A percentile compares a stretch with the other conserved stretches of the same genome.
Evolutionary conservation across 2,888 invertebrate genomes (phyloP).

Genomic region (Drosophila prolongata): DNA sequence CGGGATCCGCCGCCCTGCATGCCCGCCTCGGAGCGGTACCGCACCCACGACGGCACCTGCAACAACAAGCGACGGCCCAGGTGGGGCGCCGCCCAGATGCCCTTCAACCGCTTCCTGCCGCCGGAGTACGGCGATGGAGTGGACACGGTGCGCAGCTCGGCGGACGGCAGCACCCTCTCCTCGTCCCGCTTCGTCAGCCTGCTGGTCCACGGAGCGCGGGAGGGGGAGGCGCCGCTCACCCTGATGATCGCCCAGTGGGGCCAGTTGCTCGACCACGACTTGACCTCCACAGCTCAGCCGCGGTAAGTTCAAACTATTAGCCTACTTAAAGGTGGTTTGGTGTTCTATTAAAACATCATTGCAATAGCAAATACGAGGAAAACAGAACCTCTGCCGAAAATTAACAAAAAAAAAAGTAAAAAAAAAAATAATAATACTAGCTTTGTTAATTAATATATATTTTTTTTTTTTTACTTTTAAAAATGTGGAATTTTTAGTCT

Average conservation of each 20-base stretch:
- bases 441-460: too few relatives aligned
- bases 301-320: slow-evolving; percentile 79
- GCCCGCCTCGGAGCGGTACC: slow-evolving; percentile 89
- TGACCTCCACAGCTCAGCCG: slow-evolving; percentile 91
- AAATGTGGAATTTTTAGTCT: too few relatives aligned
- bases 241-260: slow-evolving; percentile 96
- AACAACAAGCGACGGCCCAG: slow-evolving; percentile 91
- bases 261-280: slow-evolving; percentile 95
- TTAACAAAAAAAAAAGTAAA: too few relatives aligned
- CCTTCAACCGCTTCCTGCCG: slow-evolving; percentile 92
- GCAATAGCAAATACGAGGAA: too few relatives aligned
- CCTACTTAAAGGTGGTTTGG: too few relatives aligned
- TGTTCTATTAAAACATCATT: too few relatives aligned
- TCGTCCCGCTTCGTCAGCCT: slow-evolving; percentile 91
- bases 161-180: slow-evolving; percentile 88
- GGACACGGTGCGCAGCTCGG: slow-evolving; percentile 85
- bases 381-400: too few relatives aligned
- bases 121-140: slow-evolving; percentile 93
- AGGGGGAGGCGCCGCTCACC: slow-evolving; percentile 89
- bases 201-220: slow-evolving; percentile 87
- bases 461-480: too few relatives aligned
- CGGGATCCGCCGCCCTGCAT: slow-evolving; percentile 89
- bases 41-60: slow-evolving; percentile 95
- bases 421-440: too few relatives aligned
- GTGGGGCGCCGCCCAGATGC: slow-evolving; percentile 93